phyloP scores from a whole-genome alignment of 2,888 invertebrate species.

The Miltochrista miniata region DNA sequence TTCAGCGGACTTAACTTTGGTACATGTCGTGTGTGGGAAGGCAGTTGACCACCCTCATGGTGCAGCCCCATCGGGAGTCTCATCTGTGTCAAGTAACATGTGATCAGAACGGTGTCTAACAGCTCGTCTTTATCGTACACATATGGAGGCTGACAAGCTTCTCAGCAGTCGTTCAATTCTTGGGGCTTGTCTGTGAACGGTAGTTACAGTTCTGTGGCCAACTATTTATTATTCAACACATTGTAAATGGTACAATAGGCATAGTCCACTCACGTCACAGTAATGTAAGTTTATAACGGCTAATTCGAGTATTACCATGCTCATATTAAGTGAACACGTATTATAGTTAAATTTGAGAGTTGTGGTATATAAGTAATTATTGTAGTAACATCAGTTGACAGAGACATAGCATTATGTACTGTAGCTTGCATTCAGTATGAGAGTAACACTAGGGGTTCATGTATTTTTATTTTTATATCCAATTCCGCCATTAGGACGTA shows the following conservation, averaged over 20 bases:
- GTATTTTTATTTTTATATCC: constrained; percentile 79
- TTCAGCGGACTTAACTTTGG: constrained; percentile 28
- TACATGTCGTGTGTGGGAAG: constrained; percentile 14
- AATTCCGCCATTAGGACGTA: constrained; percentile 54
- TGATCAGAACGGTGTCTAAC: constrained; percentile 28
- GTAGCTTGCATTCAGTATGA: constrained; percentile 41
- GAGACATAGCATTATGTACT: constrained; percentile 43
- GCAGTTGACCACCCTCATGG: constrained; percentile 9
- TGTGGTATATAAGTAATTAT: constrained; percentile 37
- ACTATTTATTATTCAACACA: constrained; percentile 35
- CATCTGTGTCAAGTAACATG: constrained; percentile 49
- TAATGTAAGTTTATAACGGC: constrained; percentile 26
- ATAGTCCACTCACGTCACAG: constrained; percentile 28
- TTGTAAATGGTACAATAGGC: constrained; percentile 40
- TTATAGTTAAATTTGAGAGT: constrained; percentile 28
- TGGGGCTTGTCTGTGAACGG: constrained; percentile 26
- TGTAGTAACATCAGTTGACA: constrained; percentile 44
- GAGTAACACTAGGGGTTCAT: constrained; percentile 44
- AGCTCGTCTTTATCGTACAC: constrained; percentile 27
- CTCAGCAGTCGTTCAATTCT: constrained; percentile 11
- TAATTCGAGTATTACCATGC: constrained; percentile 18
- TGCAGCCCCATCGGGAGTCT: constrained; percentile 25
- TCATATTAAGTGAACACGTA: constrained; percentile 26
- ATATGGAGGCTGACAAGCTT: constrained; percentile 21
- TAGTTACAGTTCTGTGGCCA: constrained; percentile 40